Evolutionary conservation across 2,113 vertebrate species (phyloP), one percentile per base, ranked within the genome.

Genomic region (Rissa tridactyla): DNA sequence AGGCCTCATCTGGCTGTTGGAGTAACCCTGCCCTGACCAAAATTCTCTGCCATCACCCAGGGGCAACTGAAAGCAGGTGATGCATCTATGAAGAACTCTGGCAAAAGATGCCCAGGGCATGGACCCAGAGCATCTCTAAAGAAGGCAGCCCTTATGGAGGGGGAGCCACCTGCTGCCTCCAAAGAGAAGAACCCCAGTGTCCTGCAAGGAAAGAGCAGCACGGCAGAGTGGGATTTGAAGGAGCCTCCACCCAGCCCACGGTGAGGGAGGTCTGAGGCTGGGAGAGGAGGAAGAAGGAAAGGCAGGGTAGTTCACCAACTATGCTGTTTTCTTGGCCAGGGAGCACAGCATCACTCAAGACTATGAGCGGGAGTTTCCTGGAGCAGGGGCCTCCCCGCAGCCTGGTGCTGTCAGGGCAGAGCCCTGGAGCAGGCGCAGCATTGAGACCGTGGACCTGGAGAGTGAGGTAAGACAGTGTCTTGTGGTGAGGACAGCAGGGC

Each of bases 311-410:
- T 69, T 66, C 26, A 85, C 68, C 70, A 25, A 82, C 21, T n/a
- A 29, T 4, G 2, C 25, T 54, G 6, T 72, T 96, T 95, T 20
- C 60, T 94, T 94, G 80, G 44, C 49, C 89, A 98, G 98, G 83
- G 96, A 98, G 94, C 98, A 98, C 81, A 98, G 85, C 78, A 97
- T 99, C 91, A 98, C 98, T 86, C 97, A 6, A 55, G 98, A 99
- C 75, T 98, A 97, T 3, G 98, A 98, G 34, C 94, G 5, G 40
- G 98, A 98, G n/a, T 98, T 99, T 78, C 95, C 96, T n/a, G 97
- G 97, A 76, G 82, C 97, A 6, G 97, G 94, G 57, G 93, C 47
- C 61, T 6, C 29, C 66, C 19, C 2, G 2, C 65, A 79, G 54
- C 91, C 32, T 91, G 81, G 25, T 44, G 78, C 92, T 66, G 61